Evolutionary conservation across 92 coral and sea anemone species (phyloP).

Genomic region (Zoanthus sociatus): DNA sequence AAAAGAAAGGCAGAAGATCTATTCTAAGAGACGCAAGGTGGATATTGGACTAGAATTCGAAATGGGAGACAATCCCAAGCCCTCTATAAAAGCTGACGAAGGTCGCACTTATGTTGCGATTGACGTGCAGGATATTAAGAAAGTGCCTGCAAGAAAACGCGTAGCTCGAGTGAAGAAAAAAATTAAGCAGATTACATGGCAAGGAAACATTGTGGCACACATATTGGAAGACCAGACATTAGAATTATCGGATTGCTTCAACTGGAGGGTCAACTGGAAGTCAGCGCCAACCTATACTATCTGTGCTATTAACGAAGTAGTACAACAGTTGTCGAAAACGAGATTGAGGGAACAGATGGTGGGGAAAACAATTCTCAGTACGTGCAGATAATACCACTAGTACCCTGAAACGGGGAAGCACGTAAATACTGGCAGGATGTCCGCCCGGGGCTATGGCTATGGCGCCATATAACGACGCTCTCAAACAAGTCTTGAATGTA

Average conservation of each 20-base stretch:
- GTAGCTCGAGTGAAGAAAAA: background rate
- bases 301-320: constrained; percentile 7
- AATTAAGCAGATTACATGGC: background rate
- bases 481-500: constrained; percentile 10
- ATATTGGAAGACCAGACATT: background rate
- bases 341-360: constrained; percentile 1
- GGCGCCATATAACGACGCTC: constrained; percentile 21
- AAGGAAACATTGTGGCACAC: background rate
- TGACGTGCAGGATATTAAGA: background rate
- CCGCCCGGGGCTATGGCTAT: background rate
- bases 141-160: background rate
- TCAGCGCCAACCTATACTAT: background rate
- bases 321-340: background rate
- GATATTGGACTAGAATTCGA: background rate
- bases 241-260: background rate
- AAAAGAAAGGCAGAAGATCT: constrained; percentile 16
- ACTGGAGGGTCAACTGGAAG: background rate
- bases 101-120: background rate
- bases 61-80: background rate
- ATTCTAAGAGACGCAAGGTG: constrained; percentile 3
- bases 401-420: constrained; percentile 1
- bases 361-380: background rate
- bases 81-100: background rate
- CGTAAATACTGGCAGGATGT: background rate
- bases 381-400: background rate